Conservation (phyloP, 2,797 vertebrate genomes). For the Odontamblyopus lacepedii region DNA sequence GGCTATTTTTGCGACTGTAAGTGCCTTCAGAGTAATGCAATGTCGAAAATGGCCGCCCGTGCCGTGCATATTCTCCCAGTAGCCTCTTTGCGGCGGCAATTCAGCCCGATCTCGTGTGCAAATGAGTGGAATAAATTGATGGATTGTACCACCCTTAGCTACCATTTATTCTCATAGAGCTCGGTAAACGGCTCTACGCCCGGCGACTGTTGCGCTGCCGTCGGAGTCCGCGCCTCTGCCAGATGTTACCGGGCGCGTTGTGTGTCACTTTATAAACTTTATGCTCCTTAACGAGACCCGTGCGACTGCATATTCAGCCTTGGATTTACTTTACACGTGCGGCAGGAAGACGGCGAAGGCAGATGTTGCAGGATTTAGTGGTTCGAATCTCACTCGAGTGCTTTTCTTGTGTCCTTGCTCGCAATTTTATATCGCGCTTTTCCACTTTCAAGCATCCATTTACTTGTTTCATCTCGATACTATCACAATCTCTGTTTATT, state of each 20-base stretch:
- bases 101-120: constrained; percentile 33
- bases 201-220: constrained; percentile 8
- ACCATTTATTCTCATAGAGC: constrained; percentile 28
- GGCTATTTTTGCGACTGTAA: constrained; percentile 23
- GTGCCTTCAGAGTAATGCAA: constrained; percentile 15
- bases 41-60: not conserved
- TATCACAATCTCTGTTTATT: too few relatives aligned
- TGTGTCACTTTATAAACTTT: constrained; percentile 25
- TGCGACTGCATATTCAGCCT: not conserved
- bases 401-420: too few relatives aligned
- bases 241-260: constrained; percentile 28
- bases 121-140: constrained; percentile 49
- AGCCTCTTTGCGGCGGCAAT: constrained; percentile 27
- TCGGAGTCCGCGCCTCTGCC: constrained; percentile 1
- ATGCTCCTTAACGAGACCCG: constrained; percentile 8
- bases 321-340: too few relatives aligned
- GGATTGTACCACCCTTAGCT: constrained; percentile 24
- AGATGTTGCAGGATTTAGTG: too few relatives aligned
- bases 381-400: too few relatives aligned
- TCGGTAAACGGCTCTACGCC: constrained; percentile 21
- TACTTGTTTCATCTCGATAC: too few relatives aligned
- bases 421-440: too few relatives aligned
- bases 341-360: too few relatives aligned
- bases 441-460: too few relatives aligned
- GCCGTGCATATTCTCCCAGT: constrained; percentile 16